Conservation (phyloP, 2,113 vertebrate genomes). For the Sapajus apella region DNA sequence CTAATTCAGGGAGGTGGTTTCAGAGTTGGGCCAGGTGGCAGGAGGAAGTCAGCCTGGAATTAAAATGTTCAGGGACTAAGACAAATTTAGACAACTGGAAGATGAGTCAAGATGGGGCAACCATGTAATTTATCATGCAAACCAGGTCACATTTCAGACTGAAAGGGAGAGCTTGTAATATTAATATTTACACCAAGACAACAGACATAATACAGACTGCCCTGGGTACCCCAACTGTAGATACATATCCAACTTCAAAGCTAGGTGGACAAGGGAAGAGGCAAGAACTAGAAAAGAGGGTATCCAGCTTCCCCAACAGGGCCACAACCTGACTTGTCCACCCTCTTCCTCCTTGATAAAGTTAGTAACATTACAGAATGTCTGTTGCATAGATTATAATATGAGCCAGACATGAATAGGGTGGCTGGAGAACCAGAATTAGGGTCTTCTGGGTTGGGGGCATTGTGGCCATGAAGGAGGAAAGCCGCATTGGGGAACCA, state of each 20-base stretch:
- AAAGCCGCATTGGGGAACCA: not conserved
- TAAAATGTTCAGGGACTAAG: not conserved
- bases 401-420: not conserved
- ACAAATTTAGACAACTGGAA: not conserved
- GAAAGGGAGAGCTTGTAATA: not conserved
- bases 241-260: not conserved
- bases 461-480: not conserved
- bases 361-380: not conserved
- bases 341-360: not conserved
- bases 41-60: not conserved
- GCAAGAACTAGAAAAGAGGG: not conserved
- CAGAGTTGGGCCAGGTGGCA: not conserved
- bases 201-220: not conserved
- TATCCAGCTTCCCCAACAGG: not conserved
- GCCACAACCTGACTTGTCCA: not conserved
- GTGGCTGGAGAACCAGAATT: not conserved
- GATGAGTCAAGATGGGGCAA: not conserved
- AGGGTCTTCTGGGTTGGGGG: not conserved
- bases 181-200: not conserved
- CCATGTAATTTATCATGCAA: not conserved
- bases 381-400: too few species aligned
- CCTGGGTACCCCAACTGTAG: not conserved
- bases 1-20: not conserved
- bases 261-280: not conserved
- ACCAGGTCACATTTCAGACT: not conserved